Base-by-base conservation (phyloP, 2,888 invertebrate species). In the Copidosoma aretas region DNA sequence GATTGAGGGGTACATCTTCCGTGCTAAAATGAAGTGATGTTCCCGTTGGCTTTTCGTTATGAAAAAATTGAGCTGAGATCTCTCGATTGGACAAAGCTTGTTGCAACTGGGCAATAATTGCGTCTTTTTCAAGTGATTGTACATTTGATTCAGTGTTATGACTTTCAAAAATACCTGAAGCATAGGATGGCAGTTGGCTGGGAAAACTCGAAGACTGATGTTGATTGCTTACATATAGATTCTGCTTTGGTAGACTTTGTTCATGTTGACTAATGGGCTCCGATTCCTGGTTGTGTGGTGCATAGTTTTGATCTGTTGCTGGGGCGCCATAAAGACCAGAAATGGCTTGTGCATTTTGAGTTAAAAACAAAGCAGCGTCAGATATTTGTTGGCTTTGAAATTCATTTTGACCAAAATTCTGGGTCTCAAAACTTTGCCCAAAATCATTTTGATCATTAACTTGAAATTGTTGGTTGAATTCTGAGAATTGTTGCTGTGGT, bases 291-390 rank as follows among this genome's bases (percentile, higher is more conserved):
- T 71, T 68, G 43, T 75, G 60, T 1, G 83, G 83, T 0, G 81
- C 83, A 62, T 80, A 83, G 19, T 77, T 77, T 15, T 81, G 71
- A 60, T 79, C 78, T 4, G 73, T 67, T 1, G 81, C 80, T 0
- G 81, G 78, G 0, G 80, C 74, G 1, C 79, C 78, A 66, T 84
- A 83, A 0, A 83, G 73, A 43, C 82, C 75, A 1, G 83, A 79
- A 25, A 83, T 81, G 0, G 82, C 82, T 60, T 81, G 78, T 5
- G 83, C 80, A 68, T 84, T 83, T 61, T 83, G 78, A 0, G 75
- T 54, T 1, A 84, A 68, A 54, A 84, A 84, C 0, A 78, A 57
- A 0, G 82, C 77, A 0, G 80, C 84, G 39, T 84, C 84, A 0
- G 83, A 83, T 41, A 83, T 80, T 46, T 78, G 78, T 1, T 76